Evolutionary conservation across 1,140 invertebrate species (phyloP).

Genomic region (Pseudomyrmex concolor): DNA sequence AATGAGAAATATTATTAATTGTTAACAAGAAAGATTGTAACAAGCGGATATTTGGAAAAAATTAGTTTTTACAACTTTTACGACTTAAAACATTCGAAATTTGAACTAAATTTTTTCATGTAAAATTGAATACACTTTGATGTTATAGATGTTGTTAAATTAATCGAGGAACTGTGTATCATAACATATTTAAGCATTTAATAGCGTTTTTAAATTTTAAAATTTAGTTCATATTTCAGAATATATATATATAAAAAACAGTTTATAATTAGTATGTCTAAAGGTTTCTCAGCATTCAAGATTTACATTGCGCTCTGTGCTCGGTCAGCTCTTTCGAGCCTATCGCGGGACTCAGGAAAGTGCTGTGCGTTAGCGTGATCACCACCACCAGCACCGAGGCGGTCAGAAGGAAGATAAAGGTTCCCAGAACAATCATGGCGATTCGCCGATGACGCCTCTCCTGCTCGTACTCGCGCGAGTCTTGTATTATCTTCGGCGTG

Average conservation of each 20-base stretch:
- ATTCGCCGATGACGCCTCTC: conserved; percentile 88
- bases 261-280: conserved; percentile 6
- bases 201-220: not conserved
- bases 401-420: conserved; percentile 88
- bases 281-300: conserved; percentile 7
- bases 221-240: not conserved
- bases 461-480: conserved; percentile 80
- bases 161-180: too few relatives aligned
- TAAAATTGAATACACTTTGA: too few relatives aligned
- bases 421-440: conserved; percentile 88
- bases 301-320: conserved; percentile 79
- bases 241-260: too few relatives aligned
- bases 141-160: too few relatives aligned
- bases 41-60: too few relatives aligned
- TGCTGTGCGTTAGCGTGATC: conserved; percentile 89
- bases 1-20: too few relatives aligned
- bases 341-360: conserved; percentile 82
- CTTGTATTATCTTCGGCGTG: conserved; percentile 62
- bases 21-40: too few relatives aligned
- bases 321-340: conserved; percentile 77
- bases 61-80: too few relatives aligned
- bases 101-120: too few relatives aligned
- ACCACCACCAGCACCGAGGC: conserved; percentile 89
- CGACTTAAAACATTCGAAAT: too few relatives aligned
- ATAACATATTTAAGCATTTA: too few relatives aligned